Evolutionary conservation across 2,113 vertebrate species (phyloP).

Genomic region (Coracopsis vasa): DNA sequence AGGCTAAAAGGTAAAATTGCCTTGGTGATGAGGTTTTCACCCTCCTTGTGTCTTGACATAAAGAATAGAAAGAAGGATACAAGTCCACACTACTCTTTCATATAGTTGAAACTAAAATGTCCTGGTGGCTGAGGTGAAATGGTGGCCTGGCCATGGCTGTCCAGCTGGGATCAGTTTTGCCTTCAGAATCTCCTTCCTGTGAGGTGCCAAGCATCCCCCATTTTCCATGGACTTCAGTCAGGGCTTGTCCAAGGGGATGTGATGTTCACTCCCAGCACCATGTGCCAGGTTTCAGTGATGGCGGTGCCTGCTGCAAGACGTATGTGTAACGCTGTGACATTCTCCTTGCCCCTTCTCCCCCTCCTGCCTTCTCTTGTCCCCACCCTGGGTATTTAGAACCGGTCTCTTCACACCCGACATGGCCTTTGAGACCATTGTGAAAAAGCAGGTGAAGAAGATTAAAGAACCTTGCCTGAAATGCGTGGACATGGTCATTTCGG

Average conservation of each 20-base stretch:
- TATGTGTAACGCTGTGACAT: conserved; percentile 74
- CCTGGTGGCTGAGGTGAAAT: neutral
- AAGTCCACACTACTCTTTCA: neutral
- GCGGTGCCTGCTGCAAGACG: neutral
- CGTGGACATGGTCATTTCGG: conserved; percentile 99
- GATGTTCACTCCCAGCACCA: neutral
- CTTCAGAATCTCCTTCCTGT: neutral
- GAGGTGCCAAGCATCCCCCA: neutral
- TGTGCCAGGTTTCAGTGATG: neutral
- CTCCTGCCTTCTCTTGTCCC: conserved; percentile 65
- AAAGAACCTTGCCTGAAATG: conserved; percentile 99
- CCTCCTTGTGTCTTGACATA: neutral
- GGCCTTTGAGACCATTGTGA: conserved; percentile 99
- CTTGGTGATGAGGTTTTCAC: neutral
- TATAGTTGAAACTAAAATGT: neutral
- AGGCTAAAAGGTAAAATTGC: conserved; percentile 39
- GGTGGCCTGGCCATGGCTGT: neutral
- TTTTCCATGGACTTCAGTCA: neutral
- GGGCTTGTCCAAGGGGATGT: neutral
- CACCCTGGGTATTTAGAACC: conserved; percentile 86
- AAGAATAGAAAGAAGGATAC: neutral
- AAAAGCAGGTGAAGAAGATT: conserved; percentile 99
- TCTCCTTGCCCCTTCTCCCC: conserved; percentile 70
- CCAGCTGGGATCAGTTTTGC: neutral
- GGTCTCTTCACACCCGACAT: conserved; percentile 99